These are phyloP conservation scores for Chitala chitala DNA, from an alignment of 2,113 vertebrate genomes.

Conservation along the genomic window DNA sequence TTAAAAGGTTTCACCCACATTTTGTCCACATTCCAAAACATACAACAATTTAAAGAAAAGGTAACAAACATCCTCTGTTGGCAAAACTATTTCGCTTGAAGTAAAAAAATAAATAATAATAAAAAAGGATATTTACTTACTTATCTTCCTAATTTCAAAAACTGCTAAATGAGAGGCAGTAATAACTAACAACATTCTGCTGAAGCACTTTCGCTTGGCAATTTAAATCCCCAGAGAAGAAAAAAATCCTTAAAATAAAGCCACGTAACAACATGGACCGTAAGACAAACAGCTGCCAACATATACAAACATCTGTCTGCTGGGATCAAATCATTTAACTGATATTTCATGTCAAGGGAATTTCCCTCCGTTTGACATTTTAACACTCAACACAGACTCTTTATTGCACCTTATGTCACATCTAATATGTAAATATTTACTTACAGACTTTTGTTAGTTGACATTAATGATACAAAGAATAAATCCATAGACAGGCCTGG, in stretches of 20 bases:
- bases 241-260: slow-evolving; percentile 10
- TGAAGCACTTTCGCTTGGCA: neutral
- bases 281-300: slow-evolving; percentile 14
- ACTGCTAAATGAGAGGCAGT: neutral
- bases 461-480: neutral
- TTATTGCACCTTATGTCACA: neutral
- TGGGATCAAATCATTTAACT: neutral
- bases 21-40: neutral
- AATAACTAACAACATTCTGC: slow-evolving; percentile 13
- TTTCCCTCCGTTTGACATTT: neutral
- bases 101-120: neutral
- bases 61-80: neutral
- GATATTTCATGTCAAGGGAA: slow-evolving; percentile 7
- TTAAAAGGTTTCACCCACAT: slow-evolving; percentile 11
- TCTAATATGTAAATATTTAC: slow-evolving; percentile 2
- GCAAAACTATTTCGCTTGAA: neutral
- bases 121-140: neutral
- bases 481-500: no score
- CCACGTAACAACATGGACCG: neutral
- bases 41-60: neutral
- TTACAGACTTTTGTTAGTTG: neutral
- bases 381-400: neutral
- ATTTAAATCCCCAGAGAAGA: neutral
- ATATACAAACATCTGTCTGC: neutral
- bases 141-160: neutral